Evolutionary conservation across 1,140 invertebrate species (phyloP), one percentile per base, ranked within the genome.

Genomic region (Trichogramma pretiosum): DNA sequence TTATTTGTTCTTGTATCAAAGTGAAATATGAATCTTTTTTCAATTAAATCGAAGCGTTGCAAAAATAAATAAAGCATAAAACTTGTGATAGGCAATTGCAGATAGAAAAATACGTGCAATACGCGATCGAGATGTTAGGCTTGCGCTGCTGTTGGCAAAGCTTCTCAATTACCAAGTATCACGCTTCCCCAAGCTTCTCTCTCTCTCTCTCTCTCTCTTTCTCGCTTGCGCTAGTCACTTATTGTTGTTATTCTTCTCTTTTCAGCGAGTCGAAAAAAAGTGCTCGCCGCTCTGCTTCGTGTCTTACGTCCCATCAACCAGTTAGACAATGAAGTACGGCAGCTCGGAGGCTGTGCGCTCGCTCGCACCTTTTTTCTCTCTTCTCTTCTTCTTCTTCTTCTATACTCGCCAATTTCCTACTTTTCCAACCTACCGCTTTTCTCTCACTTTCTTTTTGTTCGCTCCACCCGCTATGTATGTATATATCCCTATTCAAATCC

Each of bases 341-440:
- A 46, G 36, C 28, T 32, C 32, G 17, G 21, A n/a, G 18, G 40
- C 38, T 40, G 13, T 40, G 21, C 21, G 11, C 34, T 38, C 53
- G 53, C 50, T 50, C 37, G 26, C 44, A 39, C n/a, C n/a, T n/a
- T n/a, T n/a, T n/a, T n/a, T n/a, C n/a, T n/a, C n/a, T n/a, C n/a
- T n/a, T n/a, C 39, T 22, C 45, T 41, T 43, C 33, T 35, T 22
- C 43, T 11, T 30, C 38, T 48, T 35, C 40, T 51, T 49, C 48
- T 34, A 22, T 39, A 18, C 21, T 33, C 36, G 21, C 40, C 44
- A n/a, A n/a, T n/a, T n/a, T n/a, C n/a, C n/a, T n/a, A n/a, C n/a
- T n/a, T n/a, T n/a, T n/a, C n/a, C n/a, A n/a, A n/a, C 52, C 47
- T 38, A 40, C 22, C 34, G 37, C 28, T 33, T 45, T 46, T 44